These are phyloP conservation scores for Polypedilum pembai DNA, from an alignment of 1,140 invertebrate species.

Conservation along the genomic window DNA sequence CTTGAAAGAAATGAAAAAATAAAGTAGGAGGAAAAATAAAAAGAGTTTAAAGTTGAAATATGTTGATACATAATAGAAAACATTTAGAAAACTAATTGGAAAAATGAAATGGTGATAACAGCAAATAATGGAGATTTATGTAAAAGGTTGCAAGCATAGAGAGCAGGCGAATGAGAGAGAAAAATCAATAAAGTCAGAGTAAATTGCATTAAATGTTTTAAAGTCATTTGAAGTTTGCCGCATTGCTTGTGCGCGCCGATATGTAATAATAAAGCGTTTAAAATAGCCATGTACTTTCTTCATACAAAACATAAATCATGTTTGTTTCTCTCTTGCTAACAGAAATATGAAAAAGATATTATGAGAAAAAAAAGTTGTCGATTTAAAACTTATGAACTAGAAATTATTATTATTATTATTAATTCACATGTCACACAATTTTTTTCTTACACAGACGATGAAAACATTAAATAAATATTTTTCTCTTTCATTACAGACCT, in stretches of 20 bases:
- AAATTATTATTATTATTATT: conserved; percentile 11
- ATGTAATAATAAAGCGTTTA: conserved; percentile 19
- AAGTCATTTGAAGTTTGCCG: conserved; percentile 16
- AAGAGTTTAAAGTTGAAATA: neutral
- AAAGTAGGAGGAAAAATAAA: neutral
- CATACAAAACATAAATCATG: conserved; percentile 15
- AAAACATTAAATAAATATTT: neutral
- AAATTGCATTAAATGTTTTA: conserved; percentile 14
- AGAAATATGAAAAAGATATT: neutral
- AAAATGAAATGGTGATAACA: conserved; percentile 15
- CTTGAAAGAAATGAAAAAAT: neutral
- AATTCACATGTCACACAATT: neutral
- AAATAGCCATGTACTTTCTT: conserved; percentile 18
- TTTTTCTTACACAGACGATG: neutral
- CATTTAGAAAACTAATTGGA: conserved; percentile 15
- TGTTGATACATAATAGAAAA: conserved; percentile 19
- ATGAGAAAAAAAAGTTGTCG: conserved; percentile 9
- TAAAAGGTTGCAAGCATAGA: conserved; percentile 1
- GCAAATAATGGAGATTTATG: conserved; percentile 5
- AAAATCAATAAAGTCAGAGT: conserved; percentile 19
- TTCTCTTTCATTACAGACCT: neutral
- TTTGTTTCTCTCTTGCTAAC: neutral
- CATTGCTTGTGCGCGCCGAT: neutral
- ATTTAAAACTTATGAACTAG: neutral
- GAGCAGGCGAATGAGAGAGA: neutral